Percentiles rank a stretch among this genome's conserved stretches.
Conservation (phyloP, 2,113 vertebrate species). For the Peromyscus californicus region DNA sequence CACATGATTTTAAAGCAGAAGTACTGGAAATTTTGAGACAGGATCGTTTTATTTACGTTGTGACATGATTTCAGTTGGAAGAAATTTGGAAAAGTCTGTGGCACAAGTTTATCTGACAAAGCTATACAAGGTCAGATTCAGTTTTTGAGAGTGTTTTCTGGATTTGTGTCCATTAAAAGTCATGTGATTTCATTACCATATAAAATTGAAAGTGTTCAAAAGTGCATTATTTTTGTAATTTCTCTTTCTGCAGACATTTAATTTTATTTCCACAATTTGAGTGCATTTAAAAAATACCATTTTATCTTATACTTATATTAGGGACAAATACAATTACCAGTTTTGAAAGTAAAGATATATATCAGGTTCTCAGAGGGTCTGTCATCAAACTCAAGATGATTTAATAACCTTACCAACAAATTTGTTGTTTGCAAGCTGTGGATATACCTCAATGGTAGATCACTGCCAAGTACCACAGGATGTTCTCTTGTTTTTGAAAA, state of each 20-base stretch:
- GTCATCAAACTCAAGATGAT: not conserved
- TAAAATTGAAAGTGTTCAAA: conserved; percentile 46
- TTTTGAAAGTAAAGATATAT: not conserved
- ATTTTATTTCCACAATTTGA: conserved; percentile 10
- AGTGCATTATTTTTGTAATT: conserved; percentile 33
- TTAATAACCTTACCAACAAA: not conserved
- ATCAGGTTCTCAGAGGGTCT: not conserved
- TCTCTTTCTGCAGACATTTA: not conserved
- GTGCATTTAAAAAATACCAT: not conserved
- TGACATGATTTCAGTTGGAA: conserved; percentile 16
- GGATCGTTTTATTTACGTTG: conserved; percentile 3
- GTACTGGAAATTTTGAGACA: not conserved
- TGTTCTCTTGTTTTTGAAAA: not conserved
- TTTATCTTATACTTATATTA: conserved; percentile 26
- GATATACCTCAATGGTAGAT: not conserved
- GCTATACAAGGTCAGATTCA: not conserved
- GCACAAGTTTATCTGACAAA: not conserved
- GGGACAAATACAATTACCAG: not conserved
- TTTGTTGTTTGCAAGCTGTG: not conserved
- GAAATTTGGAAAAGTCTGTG: conserved; percentile 38
- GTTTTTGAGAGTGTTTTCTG: conserved; percentile 19
- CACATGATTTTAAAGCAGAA: conserved; percentile 20
- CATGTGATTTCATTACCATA: not conserved
- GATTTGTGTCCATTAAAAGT: conserved; percentile 1
- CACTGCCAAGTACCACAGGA: not conserved